Percentiles rank a stretch among this genome's conserved stretches.
Conservation (phyloP, 2,113 vertebrate genomes). For the Zingel zingel region DNA sequence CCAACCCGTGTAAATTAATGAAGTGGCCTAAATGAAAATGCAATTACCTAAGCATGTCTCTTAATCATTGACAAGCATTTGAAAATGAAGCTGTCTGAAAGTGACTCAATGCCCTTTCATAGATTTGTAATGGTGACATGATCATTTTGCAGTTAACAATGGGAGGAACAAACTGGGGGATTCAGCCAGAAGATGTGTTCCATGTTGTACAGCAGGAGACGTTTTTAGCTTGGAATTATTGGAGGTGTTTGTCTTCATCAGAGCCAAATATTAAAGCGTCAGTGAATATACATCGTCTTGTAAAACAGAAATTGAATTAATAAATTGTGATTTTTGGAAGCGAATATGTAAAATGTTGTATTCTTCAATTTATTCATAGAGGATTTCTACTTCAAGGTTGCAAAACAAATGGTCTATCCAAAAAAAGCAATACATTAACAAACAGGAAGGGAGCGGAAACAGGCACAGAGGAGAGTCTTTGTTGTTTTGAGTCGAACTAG, state of each 20-base stretch:
- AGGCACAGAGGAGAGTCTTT: neutral
- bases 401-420: slow-evolving; percentile 23
- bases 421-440: neutral
- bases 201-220: neutral
- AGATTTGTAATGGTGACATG: slow-evolving; percentile 46
- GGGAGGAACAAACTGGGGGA: neutral
- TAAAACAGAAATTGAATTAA: slow-evolving; percentile 39
- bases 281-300: slow-evolving; percentile 10
- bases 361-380: slow-evolving; percentile 39
- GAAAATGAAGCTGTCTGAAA: slow-evolving; percentile 25
- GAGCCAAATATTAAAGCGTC: slow-evolving; percentile 21
- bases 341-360: slow-evolving; percentile 22
- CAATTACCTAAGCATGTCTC: slow-evolving; percentile 30
- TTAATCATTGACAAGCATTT: slow-evolving; percentile 44
- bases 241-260: slow-evolving; percentile 33
- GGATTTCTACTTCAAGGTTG: slow-evolving; percentile 36
- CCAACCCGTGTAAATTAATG: slow-evolving; percentile 46
- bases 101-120: slow-evolving; percentile 38
- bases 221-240: slow-evolving; percentile 27
- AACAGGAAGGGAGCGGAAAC: neutral
- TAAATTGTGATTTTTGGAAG: slow-evolving; percentile 41
- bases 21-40: slow-evolving; percentile 29
- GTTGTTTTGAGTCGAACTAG: neutral
- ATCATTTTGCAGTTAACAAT: slow-evolving; percentile 23
- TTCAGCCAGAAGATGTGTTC: slow-evolving; percentile 5